Conservation (phyloP, 2,888 invertebrate genomes). For the Cerastis rubricosa region DNA sequence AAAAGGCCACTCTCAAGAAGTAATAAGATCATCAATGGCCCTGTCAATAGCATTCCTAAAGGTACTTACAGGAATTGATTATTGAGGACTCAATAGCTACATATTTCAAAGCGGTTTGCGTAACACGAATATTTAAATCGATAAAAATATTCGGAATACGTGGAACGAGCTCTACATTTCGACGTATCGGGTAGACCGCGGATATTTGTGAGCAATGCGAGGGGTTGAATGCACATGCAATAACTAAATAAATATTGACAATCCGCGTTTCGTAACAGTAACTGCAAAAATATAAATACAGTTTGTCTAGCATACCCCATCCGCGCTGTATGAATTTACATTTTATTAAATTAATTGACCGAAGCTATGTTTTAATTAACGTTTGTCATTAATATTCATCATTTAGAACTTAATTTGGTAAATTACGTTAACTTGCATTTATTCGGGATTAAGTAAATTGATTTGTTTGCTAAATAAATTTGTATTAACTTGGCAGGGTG, state of each 20-base stretch:
- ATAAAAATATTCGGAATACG: slow-evolving; percentile 23
- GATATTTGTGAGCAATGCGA: slow-evolving; percentile 24
- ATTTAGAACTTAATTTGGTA: slow-evolving; percentile 43
- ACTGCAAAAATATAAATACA: slow-evolving; percentile 12
- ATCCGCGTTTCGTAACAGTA: slow-evolving; percentile 12
- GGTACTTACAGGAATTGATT: neutral
- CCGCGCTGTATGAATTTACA: slow-evolving; percentile 58
- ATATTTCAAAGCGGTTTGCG: slow-evolving; percentile 2
- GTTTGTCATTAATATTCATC: slow-evolving; percentile 48
- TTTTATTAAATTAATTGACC: slow-evolving; percentile 54
- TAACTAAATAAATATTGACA: slow-evolving; percentile 53
- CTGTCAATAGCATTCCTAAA: slow-evolving; percentile 14
- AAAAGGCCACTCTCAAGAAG: slow-evolving; percentile 14
- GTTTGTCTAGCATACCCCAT: slow-evolving; percentile 19
- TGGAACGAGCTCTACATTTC: slow-evolving; percentile 28
- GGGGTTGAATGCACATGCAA: slow-evolving; percentile 40
- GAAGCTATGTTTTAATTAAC: slow-evolving; percentile 53
- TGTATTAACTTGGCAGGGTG: neutral
- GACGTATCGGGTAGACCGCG: slow-evolving; percentile 42
- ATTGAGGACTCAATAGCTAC: neutral
- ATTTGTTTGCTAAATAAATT: slow-evolving; percentile 16
- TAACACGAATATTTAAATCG: slow-evolving; percentile 28
- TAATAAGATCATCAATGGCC: slow-evolving; percentile 13
- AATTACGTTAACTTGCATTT: slow-evolving; percentile 24
- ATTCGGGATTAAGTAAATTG: slow-evolving; percentile 18